phyloP scores from a whole-genome alignment of 2,113 vertebrate genomes.

The Bufo gargarizans region DNA sequence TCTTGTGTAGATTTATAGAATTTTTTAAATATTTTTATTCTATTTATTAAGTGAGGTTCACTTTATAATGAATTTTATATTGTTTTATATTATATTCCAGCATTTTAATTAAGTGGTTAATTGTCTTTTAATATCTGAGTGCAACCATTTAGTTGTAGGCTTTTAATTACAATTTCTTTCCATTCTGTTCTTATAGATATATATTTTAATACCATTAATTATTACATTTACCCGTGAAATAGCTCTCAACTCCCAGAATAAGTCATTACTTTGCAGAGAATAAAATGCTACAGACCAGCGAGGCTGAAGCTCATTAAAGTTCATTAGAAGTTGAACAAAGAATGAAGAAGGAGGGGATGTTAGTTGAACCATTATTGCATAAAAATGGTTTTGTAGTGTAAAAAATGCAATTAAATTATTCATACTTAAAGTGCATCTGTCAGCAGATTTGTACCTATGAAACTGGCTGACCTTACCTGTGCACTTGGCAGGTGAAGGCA shows the following conservation, averaged over 20 bases:
- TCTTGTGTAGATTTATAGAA: neutral
- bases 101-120: neutral
- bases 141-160: neutral
- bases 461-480: too few relatives aligned
- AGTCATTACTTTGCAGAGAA: constrained; percentile 12
- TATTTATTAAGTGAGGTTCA: neutral
- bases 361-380: neutral
- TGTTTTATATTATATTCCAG: neutral
- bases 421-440: neutral
- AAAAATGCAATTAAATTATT: neutral
- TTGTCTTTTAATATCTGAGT: neutral
- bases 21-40: neutral
- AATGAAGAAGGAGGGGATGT: constrained; percentile 14
- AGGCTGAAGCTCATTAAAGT: constrained; percentile 48
- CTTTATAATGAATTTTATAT: neutral
- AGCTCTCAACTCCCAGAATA: neutral
- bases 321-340: constrained; percentile 33
- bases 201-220: neutral
- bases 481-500: too few relatives aligned
- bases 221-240: constrained; percentile 33
- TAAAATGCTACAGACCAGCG: constrained; percentile 37
- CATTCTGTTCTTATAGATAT: neutral
- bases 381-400: neutral
- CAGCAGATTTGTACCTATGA: too few relatives aligned
- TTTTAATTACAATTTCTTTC: neutral